A percentile compares a stretch with the other conserved stretches of the same genome.
Conservation (phyloP, 2,113 vertebrate species). For the Ramphastos sulfuratus region DNA sequence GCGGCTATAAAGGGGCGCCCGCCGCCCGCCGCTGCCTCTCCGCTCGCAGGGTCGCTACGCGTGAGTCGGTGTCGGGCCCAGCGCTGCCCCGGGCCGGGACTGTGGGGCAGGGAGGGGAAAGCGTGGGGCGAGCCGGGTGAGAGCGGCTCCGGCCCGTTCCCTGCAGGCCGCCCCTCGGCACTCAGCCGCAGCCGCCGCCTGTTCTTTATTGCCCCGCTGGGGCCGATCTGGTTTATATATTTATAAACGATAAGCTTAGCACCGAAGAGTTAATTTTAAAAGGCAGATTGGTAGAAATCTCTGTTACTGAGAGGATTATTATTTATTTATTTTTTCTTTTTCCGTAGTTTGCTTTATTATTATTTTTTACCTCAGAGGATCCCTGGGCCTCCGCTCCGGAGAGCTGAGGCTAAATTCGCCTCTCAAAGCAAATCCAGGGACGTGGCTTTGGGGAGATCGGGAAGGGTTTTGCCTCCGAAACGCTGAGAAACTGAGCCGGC, state of each 20-base stretch:
- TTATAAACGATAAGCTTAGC: too few species aligned
- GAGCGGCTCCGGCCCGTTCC: background rate
- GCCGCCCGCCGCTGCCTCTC: constrained; percentile 3
- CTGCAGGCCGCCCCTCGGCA: background rate
- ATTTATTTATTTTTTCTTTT: background rate
- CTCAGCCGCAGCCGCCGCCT: background rate
- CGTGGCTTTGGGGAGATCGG: background rate
- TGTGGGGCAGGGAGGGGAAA: background rate
- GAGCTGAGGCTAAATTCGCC: background rate
- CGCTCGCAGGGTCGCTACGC: background rate
- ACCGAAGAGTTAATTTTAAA: background rate
- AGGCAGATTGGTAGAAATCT: background rate
- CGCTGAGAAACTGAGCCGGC: background rate
- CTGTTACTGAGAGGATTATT: background rate
- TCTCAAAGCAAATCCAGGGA: background rate
- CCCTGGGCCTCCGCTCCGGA: background rate
- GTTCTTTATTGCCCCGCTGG: background rate
- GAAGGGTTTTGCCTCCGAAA: background rate
- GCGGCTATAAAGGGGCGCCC: constrained; percentile 68
- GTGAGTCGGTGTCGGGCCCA: background rate
- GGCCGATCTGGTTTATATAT: fast-evolving
- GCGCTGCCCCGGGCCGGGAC: background rate
- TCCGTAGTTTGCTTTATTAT: background rate
- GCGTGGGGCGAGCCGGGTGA: background rate
- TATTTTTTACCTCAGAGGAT: background rate